These are phyloP conservation scores for Protophormia terraenovae DNA, from an alignment of 2,888 invertebrate genomes.

Conservation along the genomic window DNA sequence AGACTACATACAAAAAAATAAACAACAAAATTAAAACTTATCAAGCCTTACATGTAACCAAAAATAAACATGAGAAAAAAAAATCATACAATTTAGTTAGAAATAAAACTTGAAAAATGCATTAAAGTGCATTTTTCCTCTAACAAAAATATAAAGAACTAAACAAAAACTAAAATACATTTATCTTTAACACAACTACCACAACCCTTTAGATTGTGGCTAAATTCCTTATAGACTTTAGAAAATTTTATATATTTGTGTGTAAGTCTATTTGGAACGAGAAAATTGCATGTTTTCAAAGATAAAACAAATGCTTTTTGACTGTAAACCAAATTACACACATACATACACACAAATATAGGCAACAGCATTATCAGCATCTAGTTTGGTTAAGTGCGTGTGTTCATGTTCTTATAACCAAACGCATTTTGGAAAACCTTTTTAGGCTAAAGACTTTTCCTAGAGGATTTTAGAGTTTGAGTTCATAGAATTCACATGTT, in stretches of 20 bases:
- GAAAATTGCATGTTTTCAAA: slow-evolving; percentile 58
- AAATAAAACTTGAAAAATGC: slow-evolving; percentile 41
- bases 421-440: slow-evolving; percentile 36
- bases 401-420: neutral
- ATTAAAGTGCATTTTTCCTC: slow-evolving; percentile 55
- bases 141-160: slow-evolving; percentile 18
- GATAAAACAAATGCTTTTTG: slow-evolving; percentile 62
- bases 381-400: neutral
- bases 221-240: slow-evolving; percentile 29
- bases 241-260: neutral
- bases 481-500: slow-evolving; percentile 47
- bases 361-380: slow-evolving; percentile 6
- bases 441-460: slow-evolving; percentile 28
- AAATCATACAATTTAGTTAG: neutral
- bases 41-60: neutral
- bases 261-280: slow-evolving; percentile 21
- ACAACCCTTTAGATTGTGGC: slow-evolving; percentile 26
- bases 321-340: slow-evolving; percentile 41
- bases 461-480: neutral
- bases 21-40: neutral
- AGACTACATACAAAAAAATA: neutral
- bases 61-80: neutral
- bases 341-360: neutral
- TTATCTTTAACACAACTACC: slow-evolving; percentile 28
- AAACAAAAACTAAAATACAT: slow-evolving; percentile 40